Percentiles rank a stretch among this genome's conserved stretches.
Conservation (phyloP, 2,113 vertebrate species). For the Nannobrachium achirus region DNA sequence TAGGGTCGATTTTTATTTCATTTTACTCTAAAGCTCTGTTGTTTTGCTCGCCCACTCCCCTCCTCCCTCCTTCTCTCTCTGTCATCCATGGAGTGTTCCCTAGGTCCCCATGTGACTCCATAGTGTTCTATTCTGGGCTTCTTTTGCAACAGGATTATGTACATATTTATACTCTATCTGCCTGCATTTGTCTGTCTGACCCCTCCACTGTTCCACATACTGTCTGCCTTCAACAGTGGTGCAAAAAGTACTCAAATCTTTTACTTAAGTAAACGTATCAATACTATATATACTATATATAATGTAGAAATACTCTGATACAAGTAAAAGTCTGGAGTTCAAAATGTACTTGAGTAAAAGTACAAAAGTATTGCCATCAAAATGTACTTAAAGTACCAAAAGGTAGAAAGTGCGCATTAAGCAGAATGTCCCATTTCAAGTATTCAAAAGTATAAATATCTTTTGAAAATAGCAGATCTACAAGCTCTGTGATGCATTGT, state of each 20-base stretch:
- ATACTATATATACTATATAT: too few species aligned
- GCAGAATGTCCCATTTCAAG: too few species aligned
- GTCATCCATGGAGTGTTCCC: not conserved
- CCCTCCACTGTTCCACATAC: constrained; percentile 37
- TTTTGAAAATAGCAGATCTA: too few species aligned
- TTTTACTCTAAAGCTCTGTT: not conserved
- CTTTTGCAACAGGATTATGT: constrained; percentile 23
- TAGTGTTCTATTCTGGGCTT: constrained; percentile 17
- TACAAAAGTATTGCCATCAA: too few species aligned
- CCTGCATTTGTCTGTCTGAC: constrained; percentile 30
- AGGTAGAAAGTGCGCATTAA: too few species aligned
- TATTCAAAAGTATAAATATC: too few species aligned
- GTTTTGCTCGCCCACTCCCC: not conserved
- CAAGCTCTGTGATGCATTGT: too few species aligned
- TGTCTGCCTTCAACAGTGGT: not conserved
- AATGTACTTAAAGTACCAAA: too few species aligned
- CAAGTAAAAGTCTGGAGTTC: too few species aligned
- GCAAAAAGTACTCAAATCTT: not conserved
- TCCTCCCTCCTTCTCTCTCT: not conserved
- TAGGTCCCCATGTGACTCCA: constrained; percentile 2
- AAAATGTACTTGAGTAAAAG: too few species aligned
- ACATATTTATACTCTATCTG: constrained; percentile 18
- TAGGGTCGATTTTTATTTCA: not conserved
- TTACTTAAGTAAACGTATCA: too few species aligned
- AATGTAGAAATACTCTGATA: too few species aligned